These are phyloP conservation scores for Plagodis pulveraria DNA, from an alignment of 2,888 invertebrate genomes.

Conservation along the genomic window DNA sequence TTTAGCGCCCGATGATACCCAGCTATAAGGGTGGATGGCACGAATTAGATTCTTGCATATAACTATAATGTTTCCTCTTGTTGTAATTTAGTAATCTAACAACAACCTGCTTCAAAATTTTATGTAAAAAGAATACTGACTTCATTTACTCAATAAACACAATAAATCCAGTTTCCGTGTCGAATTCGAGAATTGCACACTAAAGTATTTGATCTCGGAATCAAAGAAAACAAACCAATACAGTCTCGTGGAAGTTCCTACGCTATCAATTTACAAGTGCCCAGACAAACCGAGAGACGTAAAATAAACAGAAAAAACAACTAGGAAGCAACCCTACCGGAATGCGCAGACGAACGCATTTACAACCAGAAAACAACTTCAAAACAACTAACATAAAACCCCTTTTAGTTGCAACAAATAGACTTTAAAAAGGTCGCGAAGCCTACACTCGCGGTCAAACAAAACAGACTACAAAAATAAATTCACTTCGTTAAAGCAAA, in stretches of 20 bases:
- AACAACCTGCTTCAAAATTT: background rate
- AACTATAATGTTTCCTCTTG: too few relatives aligned
- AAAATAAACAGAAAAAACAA: slow-evolving; percentile 53
- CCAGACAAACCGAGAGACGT: slow-evolving; percentile 47
- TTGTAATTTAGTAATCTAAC: too few relatives aligned
- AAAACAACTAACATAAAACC: slow-evolving; percentile 24
- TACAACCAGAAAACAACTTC: slow-evolving; percentile 33
- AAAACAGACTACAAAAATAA: slow-evolving; percentile 51
- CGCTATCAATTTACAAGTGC: slow-evolving; percentile 62
- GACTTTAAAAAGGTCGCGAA: slow-evolving; percentile 39
- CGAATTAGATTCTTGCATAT: too few relatives aligned
- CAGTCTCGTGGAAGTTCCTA: slow-evolving; percentile 34
- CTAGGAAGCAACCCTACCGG: slow-evolving; percentile 44
- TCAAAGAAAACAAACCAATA: slow-evolving; percentile 37
- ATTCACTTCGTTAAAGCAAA: slow-evolving; percentile 74
- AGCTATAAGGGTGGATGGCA: background rate
- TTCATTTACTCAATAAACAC: slow-evolving; percentile 25
- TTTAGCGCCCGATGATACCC: too few relatives aligned
- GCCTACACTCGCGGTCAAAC: slow-evolving; percentile 52
- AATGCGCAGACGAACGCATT: slow-evolving; percentile 39
- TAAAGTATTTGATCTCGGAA: slow-evolving; percentile 37
- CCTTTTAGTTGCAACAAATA: slow-evolving; percentile 23
- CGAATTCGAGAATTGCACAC: slow-evolving; percentile 21
- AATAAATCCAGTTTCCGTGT: slow-evolving; percentile 26
- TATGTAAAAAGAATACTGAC: slow-evolving; percentile 11